phyloP scores from a whole-genome alignment of 2,888 invertebrate genomes.

The Athalia cordata region DNA sequence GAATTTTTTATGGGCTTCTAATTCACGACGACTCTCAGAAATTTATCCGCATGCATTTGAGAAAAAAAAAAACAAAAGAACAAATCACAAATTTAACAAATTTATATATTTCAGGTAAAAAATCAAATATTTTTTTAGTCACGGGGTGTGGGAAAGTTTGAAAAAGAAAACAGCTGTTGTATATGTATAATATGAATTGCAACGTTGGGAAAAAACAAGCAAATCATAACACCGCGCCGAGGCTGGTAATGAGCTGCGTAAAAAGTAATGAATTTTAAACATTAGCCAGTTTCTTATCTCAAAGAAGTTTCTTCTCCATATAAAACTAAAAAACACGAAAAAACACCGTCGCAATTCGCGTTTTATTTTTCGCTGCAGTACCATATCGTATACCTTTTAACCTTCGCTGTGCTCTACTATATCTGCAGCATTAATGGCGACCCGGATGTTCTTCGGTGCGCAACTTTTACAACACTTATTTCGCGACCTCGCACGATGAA shows the following conservation, averaged over 20 bases:
- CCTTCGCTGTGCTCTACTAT: not conserved
- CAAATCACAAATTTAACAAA: too few species aligned
- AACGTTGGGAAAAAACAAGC: not conserved
- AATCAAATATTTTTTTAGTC: too few species aligned
- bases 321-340: not conserved
- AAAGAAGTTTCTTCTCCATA: conserved; percentile 1
- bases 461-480: conserved; percentile 10
- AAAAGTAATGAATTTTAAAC: conserved; percentile 25
- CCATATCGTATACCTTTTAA: conserved; percentile 9
- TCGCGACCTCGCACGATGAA: conserved; percentile 17
- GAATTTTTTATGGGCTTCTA: too few species aligned
- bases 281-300: conserved; percentile 24
- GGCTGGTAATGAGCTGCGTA: not conserved
- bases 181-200: too few species aligned
- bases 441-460: conserved; percentile 30
- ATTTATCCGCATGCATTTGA: too few species aligned
- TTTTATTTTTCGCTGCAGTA: not conserved
- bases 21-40: too few species aligned
- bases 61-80: too few species aligned
- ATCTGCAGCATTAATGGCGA: not conserved
- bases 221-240: not conserved
- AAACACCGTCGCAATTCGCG: too few species aligned
- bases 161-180: too few species aligned
- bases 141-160: too few species aligned
- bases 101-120: too few species aligned